Evolutionary conservation across 2,888 invertebrate genomes (phyloP).

Genomic region (Electrophaes corylata): DNA sequence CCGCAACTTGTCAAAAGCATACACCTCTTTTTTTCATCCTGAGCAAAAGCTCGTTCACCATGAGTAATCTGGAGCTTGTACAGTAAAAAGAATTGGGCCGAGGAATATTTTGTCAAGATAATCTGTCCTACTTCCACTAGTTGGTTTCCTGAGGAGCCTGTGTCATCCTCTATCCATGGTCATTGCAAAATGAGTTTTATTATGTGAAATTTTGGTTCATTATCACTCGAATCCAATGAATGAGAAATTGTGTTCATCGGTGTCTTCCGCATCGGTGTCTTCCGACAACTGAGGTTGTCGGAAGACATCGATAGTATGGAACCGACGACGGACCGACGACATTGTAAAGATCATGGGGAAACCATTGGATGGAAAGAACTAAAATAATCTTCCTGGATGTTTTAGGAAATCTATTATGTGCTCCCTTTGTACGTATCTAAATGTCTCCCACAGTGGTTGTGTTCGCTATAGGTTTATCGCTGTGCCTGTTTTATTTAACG

Average conservation of each 20-base stretch:
- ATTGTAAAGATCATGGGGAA: too few species aligned
- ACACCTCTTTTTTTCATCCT: too few species aligned
- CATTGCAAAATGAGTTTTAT: background rate
- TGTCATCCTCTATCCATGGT: background rate
- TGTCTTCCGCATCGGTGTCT: background rate
- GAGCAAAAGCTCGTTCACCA: background rate
- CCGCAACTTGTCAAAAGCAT: too few species aligned
- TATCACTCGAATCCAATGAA: background rate
- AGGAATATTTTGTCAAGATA: constrained; percentile 31
- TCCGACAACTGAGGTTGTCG: too few species aligned
- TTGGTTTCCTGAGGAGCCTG: constrained; percentile 2
- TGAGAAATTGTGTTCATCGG: background rate
- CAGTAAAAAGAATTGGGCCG: constrained; percentile 23
- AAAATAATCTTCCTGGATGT: too few species aligned
- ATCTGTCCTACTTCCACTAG: constrained; percentile 21
- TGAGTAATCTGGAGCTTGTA: background rate
- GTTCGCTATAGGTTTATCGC: background rate
- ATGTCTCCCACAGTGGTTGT: background rate
- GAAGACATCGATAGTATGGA: too few species aligned
- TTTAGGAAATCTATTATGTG: too few species aligned
- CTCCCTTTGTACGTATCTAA: too few species aligned
- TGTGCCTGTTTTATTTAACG: too few species aligned
- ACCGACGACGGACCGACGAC: too few species aligned
- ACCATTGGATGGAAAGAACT: too few species aligned
- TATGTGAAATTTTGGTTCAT: background rate